Conservation (phyloP, 2,113 vertebrate species). For the Echinops telfairi region DNA sequence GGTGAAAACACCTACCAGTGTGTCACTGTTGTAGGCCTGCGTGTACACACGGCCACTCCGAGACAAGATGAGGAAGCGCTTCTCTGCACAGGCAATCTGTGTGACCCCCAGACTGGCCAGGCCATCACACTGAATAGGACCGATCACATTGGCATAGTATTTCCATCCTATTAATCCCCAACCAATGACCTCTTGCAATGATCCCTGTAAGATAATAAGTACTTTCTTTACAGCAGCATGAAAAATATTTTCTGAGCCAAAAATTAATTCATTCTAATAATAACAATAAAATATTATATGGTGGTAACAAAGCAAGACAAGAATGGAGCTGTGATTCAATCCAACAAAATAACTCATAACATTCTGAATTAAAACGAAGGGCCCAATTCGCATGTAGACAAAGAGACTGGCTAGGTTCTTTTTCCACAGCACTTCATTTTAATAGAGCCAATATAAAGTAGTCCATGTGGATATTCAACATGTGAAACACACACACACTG, state of each 20-base stretch:
- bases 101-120: slow-evolving; percentile 94
- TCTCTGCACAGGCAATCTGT: slow-evolving; percentile 97
- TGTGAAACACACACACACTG: neutral
- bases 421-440: neutral
- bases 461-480: neutral
- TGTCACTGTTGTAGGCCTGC: slow-evolving; percentile 97
- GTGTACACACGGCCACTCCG: slow-evolving; percentile 95
- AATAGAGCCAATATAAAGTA: neutral
- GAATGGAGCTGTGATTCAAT: neutral
- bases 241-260: neutral
- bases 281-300: neutral
- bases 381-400: neutral
- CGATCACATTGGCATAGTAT: slow-evolving; percentile 95
- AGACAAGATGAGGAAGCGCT: slow-evolving; percentile 95
- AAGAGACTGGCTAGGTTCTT: neutral
- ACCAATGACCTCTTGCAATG: slow-evolving; percentile 96
- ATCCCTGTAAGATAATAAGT: slow-evolving; percentile 88
- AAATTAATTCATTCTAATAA: neutral
- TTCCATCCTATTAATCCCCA: slow-evolving; percentile 99
- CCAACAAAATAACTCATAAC: neutral
- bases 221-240: neutral
- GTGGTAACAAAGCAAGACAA: slow-evolving; percentile 19
- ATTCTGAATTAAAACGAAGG: neutral
- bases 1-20: slow-evolving; percentile 89
- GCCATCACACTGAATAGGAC: slow-evolving; percentile 96